Evolutionary conservation across 1,140 invertebrate species (phyloP).

Genomic region (Cyclina sinensis): DNA sequence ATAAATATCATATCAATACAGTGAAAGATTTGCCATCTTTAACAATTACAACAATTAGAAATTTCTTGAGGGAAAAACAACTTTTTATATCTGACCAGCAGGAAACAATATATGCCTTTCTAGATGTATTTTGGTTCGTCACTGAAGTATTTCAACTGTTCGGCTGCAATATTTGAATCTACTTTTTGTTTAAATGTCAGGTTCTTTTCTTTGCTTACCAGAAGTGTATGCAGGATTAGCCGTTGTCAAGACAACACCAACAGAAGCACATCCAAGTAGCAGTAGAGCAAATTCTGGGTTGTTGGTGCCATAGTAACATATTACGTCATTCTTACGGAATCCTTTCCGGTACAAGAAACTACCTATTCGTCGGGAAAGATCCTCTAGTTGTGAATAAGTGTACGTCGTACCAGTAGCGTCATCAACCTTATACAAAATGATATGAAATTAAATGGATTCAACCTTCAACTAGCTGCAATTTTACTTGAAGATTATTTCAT

Average conservation of each 20-base stretch:
- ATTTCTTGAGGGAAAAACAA: too few species aligned
- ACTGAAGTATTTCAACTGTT: background rate
- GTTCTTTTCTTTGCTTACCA: conserved; percentile 87
- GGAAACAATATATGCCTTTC: background rate
- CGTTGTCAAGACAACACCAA: conserved; percentile 91
- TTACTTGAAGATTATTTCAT: too few species aligned
- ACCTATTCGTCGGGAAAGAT: conserved; percentile 89
- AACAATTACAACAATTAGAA: too few species aligned
- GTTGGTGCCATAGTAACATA: conserved; percentile 92
- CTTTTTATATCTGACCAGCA: too few species aligned
- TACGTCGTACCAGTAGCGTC: conserved; percentile 91
- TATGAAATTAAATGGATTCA: too few species aligned
- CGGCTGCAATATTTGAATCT: background rate
- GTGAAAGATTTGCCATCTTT: too few species aligned
- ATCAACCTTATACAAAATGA: conserved; percentile 61
- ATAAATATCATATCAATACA: too few species aligned
- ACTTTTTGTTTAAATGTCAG: background rate
- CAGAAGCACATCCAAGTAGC: conserved; percentile 90
- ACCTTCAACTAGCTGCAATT: too few species aligned
- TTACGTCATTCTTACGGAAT: conserved; percentile 90
- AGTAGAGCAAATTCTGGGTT: conserved; percentile 92
- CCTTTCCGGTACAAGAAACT: conserved; percentile 90
- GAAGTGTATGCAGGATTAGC: conserved; percentile 94
- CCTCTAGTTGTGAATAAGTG: conserved; percentile 90
- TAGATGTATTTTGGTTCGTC: background rate